Evolutionary conservation across 2,797 vertebrate genomes (phyloP).

Genomic region (Enteromius treurensis): DNA sequence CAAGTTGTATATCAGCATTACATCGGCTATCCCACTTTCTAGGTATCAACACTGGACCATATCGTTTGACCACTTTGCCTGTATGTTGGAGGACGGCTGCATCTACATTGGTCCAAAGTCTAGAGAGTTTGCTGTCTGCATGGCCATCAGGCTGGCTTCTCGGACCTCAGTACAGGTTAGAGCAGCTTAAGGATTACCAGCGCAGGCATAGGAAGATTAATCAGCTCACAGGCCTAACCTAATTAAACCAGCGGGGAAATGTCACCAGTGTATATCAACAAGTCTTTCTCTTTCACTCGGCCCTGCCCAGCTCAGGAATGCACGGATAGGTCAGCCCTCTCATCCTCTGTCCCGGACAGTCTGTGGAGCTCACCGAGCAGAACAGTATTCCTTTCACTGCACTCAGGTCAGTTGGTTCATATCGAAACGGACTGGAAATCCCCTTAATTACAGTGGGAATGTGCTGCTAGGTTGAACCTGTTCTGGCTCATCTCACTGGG

Average conservation of each 20-base stretch:
- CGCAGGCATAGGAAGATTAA: slow-evolving; percentile 71
- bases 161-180: slow-evolving; percentile 59
- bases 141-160: slow-evolving; percentile 5
- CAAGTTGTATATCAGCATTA: not conserved
- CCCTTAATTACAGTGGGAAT: slow-evolving; percentile 51
- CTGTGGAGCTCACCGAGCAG: slow-evolving; percentile 35
- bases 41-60: not conserved
- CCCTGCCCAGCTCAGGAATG: slow-evolving; percentile 53
- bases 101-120: not conserved
- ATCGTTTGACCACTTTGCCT: not conserved
- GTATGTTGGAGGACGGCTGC: not conserved
- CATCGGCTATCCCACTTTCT: no score
- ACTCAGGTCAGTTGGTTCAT: slow-evolving; percentile 52
- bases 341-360: slow-evolving; percentile 45
- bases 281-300: slow-evolving; percentile 42
- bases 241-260: slow-evolving; percentile 68
- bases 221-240: slow-evolving; percentile 64
- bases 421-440: slow-evolving; percentile 54
- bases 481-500: slow-evolving; percentile 48
- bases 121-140: not conserved
- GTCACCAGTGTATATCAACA: slow-evolving; percentile 64
- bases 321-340: slow-evolving; percentile 53
- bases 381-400: slow-evolving; percentile 55
- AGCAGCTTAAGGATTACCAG: slow-evolving; percentile 63
- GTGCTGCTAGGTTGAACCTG: slow-evolving; percentile 26